These are phyloP conservation scores for Rafetus swinhoei DNA, from an alignment of 2,113 vertebrate species.

Conservation along the genomic window DNA sequence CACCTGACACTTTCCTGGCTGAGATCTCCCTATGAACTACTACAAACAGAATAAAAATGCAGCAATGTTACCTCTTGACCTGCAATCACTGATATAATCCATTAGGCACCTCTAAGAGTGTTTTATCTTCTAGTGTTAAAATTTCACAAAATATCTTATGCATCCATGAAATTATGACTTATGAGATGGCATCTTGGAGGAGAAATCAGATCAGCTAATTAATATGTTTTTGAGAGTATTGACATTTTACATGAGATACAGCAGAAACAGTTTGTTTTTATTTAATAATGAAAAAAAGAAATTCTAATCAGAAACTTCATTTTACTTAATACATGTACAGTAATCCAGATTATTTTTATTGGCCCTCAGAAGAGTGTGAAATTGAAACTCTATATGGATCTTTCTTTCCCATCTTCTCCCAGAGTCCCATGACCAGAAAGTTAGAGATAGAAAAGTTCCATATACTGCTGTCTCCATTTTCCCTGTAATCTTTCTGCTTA, in stretches of 20 bases:
- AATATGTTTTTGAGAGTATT: not conserved
- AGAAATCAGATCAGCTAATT: not conserved
- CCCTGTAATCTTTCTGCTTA: not conserved
- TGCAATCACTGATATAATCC: not conserved
- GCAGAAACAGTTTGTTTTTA: not conserved
- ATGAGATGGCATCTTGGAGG: not conserved
- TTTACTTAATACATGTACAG: not conserved
- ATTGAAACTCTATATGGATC: not conserved
- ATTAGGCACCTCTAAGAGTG: not conserved
- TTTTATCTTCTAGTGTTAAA: not conserved
- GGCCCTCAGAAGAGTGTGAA: not conserved
- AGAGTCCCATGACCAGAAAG: not conserved
- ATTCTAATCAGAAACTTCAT: not conserved
- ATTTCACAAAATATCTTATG: not conserved
- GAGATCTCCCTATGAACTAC: not conserved
- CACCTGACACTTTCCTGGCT: not conserved
- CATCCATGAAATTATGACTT: slow-evolving; percentile 15
- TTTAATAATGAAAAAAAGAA: not conserved
- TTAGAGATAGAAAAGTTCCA: not conserved
- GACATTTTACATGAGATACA: not conserved
- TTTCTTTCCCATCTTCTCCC: not conserved
- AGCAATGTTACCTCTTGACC: not conserved
- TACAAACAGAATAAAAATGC: not conserved
- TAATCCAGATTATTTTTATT: not conserved
- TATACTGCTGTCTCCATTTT: not conserved